Evolutionary conservation across 2,113 vertebrate species (phyloP).

Genomic region (Pelmatolapia mariae): DNA sequence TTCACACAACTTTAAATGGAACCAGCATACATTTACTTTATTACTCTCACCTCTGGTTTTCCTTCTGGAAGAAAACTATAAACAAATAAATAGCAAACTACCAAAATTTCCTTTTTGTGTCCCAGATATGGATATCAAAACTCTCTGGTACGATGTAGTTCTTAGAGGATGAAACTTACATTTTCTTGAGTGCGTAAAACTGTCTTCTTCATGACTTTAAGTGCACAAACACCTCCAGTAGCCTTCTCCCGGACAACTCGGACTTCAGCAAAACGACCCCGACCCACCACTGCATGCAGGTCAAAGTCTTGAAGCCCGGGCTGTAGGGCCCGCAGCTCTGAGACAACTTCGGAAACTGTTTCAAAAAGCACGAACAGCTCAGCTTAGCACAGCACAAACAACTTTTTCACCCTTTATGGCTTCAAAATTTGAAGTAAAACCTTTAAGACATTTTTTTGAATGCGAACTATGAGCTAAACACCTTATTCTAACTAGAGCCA

Average conservation of each 20-base stretch:
- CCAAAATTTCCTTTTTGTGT: background rate
- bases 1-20: background rate
- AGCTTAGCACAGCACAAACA: background rate
- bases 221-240: conserved; percentile 87
- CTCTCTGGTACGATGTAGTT: background rate
- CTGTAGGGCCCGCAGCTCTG: conserved; percentile 83
- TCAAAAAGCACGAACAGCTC: conserved; percentile 1
- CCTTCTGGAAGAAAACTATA: background rate
- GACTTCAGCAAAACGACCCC: conserved; percentile 88
- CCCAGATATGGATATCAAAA: background rate
- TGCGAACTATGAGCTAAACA: background rate
- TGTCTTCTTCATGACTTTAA: conserved; percentile 92
- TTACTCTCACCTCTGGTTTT: background rate
- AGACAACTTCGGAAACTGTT: conserved; percentile 82
- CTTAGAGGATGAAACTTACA: conserved; percentile 62
- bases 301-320: conserved; percentile 86
- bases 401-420: background rate
- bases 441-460: background rate
- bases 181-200: conserved; percentile 77
- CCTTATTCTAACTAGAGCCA: background rate
- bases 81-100: background rate
- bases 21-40: background rate
- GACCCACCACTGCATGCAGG: conserved; percentile 79
- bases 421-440: background rate
- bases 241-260: conserved; percentile 86